Base-by-base conservation (phyloP, 1,140 invertebrate genomes). In the Lepeophtheirus salmonis region DNA sequence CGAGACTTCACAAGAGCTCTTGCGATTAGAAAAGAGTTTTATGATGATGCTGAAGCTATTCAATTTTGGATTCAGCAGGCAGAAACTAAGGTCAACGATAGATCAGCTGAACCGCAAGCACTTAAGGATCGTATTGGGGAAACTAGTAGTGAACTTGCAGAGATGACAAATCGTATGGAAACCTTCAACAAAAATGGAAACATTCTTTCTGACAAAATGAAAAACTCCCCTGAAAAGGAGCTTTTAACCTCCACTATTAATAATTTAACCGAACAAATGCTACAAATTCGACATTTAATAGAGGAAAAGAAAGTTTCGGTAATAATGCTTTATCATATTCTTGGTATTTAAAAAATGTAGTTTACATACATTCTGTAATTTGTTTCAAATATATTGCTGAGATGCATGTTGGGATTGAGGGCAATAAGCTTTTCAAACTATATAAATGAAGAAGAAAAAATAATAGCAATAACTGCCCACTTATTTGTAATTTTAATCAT, bases 1-100 rank as follows among this genome's bases (percentile, higher is more conserved):
- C 56, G 82, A 66, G 85, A 89, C 69, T 82, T 84, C 69, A 88
- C 88, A 68, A 79, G 84, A 52, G 87, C 86, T 4, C 78, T 79
- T 65, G 86, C 85, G 16, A 77, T 83, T 55, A 77, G 86, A 17
- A 79, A 79, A 18, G 86, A 90, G 60, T 90, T 87, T 69, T 68
- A 80, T 6, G 72, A 75, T 16, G 86, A 86, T 64, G 80, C 87
- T 4, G 85, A 89, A 63, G 79, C 80, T 60, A 77, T 90, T 1
- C 83, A 85, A 65, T 74, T 76, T 20, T 91, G 88, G 88, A 75
- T 90, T 25, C 78, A 82, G 41, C 76, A 82, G 50, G 83, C 86
- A 0, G 86, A 90, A 68, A 72, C 84, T 14, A 84, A 83, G 64
- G 78, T 89, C 13, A 80, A 87, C 67, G 84, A 89, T 67, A 75